Percentiles rank a stretch among this genome's conserved stretches.
These are phyloP conservation scores for Arctocebus calabarensis DNA, from an alignment of 2,797 vertebrate genomes.

Conservation along the genomic window DNA sequence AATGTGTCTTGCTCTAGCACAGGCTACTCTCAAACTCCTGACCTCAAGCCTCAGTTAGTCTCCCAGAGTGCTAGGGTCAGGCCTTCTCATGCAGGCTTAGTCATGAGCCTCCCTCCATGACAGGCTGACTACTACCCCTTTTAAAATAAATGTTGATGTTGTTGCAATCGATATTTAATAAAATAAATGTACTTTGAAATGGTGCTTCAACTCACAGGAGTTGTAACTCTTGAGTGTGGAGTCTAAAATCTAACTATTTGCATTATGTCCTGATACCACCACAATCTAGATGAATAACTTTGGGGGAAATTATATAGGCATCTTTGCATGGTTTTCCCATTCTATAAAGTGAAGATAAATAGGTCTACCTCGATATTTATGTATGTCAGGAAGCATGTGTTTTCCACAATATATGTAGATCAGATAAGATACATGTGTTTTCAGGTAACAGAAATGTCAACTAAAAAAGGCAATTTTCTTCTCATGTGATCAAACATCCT, in stretches of 20 bases:
- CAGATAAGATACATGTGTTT: neutral
- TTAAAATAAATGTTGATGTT: neutral
- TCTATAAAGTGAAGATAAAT: neutral
- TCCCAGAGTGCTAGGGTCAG: too few species aligned
- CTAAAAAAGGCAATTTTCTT: neutral
- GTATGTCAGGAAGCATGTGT: neutral
- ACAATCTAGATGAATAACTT: neutral
- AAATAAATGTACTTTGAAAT: slow-evolving; percentile 39
- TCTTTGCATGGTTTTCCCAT: neutral
- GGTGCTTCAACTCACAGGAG: neutral
- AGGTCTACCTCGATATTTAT: neutral
- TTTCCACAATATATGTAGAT: neutral
- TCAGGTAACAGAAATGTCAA: neutral
- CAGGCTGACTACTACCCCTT: too few species aligned
- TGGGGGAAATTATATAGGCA: neutral
- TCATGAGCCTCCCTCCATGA: too few species aligned
- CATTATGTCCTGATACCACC: neutral
- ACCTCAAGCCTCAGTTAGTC: too few species aligned
- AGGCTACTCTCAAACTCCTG: too few species aligned
- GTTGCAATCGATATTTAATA: slow-evolving; percentile 32
- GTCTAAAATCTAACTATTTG: neutral
- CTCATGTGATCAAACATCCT: neutral
- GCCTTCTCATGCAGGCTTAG: too few species aligned
- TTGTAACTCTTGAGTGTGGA: neutral
- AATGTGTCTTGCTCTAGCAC: too few species aligned